phyloP scores from a whole-genome alignment of 2,113 vertebrate genomes.

The Aegithalos caudatus region DNA sequence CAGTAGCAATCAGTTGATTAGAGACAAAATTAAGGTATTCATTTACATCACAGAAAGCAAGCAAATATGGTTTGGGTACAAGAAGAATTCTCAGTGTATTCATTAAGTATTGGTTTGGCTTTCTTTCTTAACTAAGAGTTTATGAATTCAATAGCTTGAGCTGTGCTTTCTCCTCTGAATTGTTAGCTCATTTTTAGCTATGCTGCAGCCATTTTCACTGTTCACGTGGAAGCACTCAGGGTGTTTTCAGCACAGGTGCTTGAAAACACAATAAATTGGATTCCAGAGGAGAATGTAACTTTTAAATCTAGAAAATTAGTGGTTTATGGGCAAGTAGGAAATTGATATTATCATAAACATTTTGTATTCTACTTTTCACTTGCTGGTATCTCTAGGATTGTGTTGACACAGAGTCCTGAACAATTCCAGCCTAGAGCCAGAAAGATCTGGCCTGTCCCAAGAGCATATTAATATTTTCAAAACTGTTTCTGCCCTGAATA shows the following conservation, averaged over 20 bases:
- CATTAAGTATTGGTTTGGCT: background rate
- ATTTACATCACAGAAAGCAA: background rate
- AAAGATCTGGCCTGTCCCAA: background rate
- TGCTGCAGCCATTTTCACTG: background rate
- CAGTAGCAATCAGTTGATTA: background rate
- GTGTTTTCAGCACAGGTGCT: background rate
- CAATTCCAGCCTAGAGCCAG: background rate
- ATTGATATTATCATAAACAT: background rate
- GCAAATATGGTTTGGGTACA: background rate
- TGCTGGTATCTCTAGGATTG: background rate
- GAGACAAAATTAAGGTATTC: background rate
- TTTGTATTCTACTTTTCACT: background rate
- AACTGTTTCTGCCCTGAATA: background rate
- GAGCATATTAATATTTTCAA: background rate
- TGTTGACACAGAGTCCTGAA: background rate
- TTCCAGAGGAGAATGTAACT: background rate
- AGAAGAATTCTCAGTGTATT: background rate
- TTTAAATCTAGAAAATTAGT: background rate
- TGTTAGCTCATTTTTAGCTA: constrained; percentile 6
- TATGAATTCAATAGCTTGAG: background rate
- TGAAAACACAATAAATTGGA: constrained; percentile 1
- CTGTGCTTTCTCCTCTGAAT: constrained; percentile 5
- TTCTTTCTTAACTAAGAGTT: background rate
- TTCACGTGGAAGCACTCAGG: background rate
- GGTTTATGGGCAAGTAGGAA: background rate